phyloP scores from a whole-genome alignment of 2,888 invertebrate genomes.

The Spilarctia lutea region DNA sequence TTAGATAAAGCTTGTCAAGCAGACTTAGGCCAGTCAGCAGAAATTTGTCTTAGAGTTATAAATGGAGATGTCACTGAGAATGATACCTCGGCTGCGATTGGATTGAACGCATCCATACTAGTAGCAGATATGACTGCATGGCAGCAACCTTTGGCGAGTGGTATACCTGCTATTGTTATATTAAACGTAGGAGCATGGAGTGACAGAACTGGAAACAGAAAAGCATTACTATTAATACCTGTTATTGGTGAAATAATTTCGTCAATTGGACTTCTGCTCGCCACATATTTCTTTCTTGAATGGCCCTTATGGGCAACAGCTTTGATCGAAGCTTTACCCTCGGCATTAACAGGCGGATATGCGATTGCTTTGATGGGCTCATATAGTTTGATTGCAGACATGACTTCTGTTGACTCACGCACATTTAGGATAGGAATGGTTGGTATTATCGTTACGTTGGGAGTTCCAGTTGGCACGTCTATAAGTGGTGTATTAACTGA shows the following conservation, averaged over 20 bases:
- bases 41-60: constrained; percentile 79
- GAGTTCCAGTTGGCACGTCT: constrained; percentile 81
- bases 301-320: constrained; percentile 86
- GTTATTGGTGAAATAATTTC: constrained; percentile 85
- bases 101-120: constrained; percentile 72
- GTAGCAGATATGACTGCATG: constrained; percentile 85
- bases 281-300: constrained; percentile 85
- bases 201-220: constrained; percentile 86
- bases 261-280: constrained; percentile 79
- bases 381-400: constrained; percentile 87
- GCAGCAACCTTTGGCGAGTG: constrained; percentile 84
- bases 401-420: constrained; percentile 86
- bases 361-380: constrained; percentile 86
- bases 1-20: constrained; percentile 86
- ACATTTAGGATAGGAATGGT: constrained; percentile 88
- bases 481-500: constrained; percentile 84
- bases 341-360: constrained; percentile 86
- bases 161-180: constrained; percentile 85
- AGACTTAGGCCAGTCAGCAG: constrained; percentile 80
- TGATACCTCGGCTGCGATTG: constrained; percentile 68
- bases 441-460: constrained; percentile 82
- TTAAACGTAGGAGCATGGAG: constrained; percentile 88
- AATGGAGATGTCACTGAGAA: constrained; percentile 57
- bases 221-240: constrained; percentile 86
- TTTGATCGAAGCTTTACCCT: constrained; percentile 83